These are phyloP conservation scores for Falcaria lacertinaria DNA, from an alignment of 2,888 invertebrate species.

Conservation along the genomic window DNA sequence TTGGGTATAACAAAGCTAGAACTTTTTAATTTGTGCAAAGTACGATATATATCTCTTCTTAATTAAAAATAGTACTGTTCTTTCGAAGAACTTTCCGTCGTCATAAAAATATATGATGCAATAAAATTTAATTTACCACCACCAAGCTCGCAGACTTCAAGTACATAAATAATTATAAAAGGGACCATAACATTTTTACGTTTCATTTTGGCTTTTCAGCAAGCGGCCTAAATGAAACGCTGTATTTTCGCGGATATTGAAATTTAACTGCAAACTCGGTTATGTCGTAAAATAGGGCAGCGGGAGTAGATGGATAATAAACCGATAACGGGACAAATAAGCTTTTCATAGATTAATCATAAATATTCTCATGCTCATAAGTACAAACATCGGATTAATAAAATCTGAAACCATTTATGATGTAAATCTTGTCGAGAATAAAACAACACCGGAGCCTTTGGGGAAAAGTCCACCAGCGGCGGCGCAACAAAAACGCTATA, in stretches of 20 bases:
- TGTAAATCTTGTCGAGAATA: constrained; percentile 20
- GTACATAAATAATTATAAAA: constrained; percentile 31
- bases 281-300: constrained; percentile 38
- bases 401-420: constrained; percentile 14
- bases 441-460: constrained; percentile 27
- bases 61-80: background rate
- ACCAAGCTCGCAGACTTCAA: background rate
- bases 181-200: constrained; percentile 36
- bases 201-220: constrained; percentile 39
- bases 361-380: background rate
- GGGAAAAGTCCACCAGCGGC: constrained; percentile 25
- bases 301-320: constrained; percentile 28
- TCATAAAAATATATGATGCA: background rate
- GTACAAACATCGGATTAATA: background rate
- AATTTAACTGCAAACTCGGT: constrained; percentile 51
- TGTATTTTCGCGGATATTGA: constrained; percentile 60
- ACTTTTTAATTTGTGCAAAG: no score
- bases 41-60: background rate
- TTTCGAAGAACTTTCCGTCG: background rate
- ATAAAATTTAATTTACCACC: background rate
- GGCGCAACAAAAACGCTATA: constrained; percentile 39
- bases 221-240: constrained; percentile 49
- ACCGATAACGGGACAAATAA: constrained; percentile 28
- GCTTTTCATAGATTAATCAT: constrained; percentile 33
- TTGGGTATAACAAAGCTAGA: no score